Evolutionary conservation across 2,113 vertebrate species (phyloP), one percentile per base, ranked within the genome.

Genomic region (Helogale parvula): DNA sequence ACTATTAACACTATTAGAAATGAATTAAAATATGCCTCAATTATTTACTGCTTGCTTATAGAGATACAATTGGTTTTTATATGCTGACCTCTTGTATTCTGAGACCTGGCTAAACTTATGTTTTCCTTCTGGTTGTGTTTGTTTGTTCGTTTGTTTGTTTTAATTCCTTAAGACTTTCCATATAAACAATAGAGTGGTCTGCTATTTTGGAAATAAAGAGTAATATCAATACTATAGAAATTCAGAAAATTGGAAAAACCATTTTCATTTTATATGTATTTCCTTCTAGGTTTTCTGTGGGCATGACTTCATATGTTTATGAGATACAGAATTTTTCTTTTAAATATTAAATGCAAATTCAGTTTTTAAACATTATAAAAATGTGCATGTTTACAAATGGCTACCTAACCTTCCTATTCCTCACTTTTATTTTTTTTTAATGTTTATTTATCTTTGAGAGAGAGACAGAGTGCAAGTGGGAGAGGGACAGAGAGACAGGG

Each of bases 151-250:
- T 52, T 71, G 38, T 29, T 79, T 52, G 47, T 52, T 52, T 79
- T 21, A n/a, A 52, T 79, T 79, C 76, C 17, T 79, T n/a, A 52
- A 17, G 29, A 79, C 17, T 52, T 45, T n/a, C 76, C 50, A 12
- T 47, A 33, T 21, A 33, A 33, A n/a, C 76, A 10, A 23, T 52
- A 10, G 21, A 10, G 47, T 52, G 52, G 47, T 23, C 47, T 19
- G 2, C 10, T 52, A 38, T 87, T 94, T 96, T 80, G 87, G 91
- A 96, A 93, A 50, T 79, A 90, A 93, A 87, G 77, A 88, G 35
- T n/a, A 82, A 88, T 50, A 38, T 38, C 3, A 47, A 35, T 52
- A 81, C 65, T 14, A 72, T 6, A 52, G 57, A 74, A 54, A 91
- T 81, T 87, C 17, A 80, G 21, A 80, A 90, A 96, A 79, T 89